Percentiles rank a stretch among this genome's conserved stretches.
phyloP scores from a whole-genome alignment of 2,113 vertebrate species.

The Centropus unirufus region DNA sequence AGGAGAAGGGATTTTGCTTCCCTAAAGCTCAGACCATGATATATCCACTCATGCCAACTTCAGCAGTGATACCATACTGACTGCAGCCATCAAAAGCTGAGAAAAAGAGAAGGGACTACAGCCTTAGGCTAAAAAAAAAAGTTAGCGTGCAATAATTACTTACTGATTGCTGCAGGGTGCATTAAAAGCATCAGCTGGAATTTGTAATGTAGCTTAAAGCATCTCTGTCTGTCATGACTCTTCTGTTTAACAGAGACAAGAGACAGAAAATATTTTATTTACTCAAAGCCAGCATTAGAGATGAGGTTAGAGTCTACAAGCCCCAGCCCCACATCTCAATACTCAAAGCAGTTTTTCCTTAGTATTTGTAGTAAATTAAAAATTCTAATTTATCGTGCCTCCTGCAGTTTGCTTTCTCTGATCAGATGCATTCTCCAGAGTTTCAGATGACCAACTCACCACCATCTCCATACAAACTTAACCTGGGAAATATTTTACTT shows the following conservation, averaged over 20 bases:
- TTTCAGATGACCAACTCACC: neutral
- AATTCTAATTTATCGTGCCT: neutral
- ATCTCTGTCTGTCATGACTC: neutral
- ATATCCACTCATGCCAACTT: neutral
- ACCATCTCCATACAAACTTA: neutral
- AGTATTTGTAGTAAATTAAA: neutral
- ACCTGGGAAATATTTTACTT: neutral
- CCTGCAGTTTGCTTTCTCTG: neutral
- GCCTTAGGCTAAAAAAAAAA: neutral
- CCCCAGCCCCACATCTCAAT: neutral
- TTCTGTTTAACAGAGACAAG: neutral
- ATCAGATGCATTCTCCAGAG: neutral
- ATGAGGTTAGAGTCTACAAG: neutral
- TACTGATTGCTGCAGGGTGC: neutral
- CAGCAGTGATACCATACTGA: neutral
- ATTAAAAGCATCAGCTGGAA: neutral
- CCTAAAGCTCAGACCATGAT: neutral
- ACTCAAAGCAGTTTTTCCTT: neutral
- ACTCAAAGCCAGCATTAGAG: neutral
- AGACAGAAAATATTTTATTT: neutral
- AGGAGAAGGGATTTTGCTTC: constrained; percentile 10
- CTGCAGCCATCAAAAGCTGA: neutral
- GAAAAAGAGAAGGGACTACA: neutral
- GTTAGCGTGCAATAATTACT: neutral
- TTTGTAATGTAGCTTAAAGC: neutral